Evolutionary conservation across 1,140 invertebrate genomes (phyloP), one percentile per base, ranked within the genome.

Genomic region (Saccostrea echinata): DNA sequence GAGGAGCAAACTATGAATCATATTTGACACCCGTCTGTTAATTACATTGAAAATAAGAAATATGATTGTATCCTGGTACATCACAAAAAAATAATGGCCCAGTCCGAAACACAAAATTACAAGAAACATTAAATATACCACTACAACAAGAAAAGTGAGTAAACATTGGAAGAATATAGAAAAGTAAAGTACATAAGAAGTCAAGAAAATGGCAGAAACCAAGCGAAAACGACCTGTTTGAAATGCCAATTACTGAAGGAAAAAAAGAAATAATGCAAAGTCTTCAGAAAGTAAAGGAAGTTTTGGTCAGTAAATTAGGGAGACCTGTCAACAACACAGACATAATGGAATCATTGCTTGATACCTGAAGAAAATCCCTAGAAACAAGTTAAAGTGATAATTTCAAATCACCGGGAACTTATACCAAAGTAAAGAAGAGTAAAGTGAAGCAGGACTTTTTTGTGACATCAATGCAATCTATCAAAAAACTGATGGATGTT

Each of bases 271-370:
- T 81, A 18, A n/a, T 81, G 24, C 30, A 81, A 18, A 81, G 27
- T 35, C 27, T 81, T 3, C 76, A 81, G 27, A 30, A 30, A 24
- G 24, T 81, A 18, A 81, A n/a, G 27, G 24, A 81, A 35, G 76
- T 81, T 81, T 27, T 81, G 6, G 27, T 81, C 16, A 81, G n/a
- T 24, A 33, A 81, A 21, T 81, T 81, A 30, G 76, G 76, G 12
- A 81, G 35, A 81, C 76, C 76, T 27, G 76, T 81, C 35, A 81
- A 81, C 35, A 30, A 81, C 27, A 35, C 30, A 35, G 35, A 81
- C 27, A 81, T 81, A 81, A 35, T 81, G 76, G 76, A 81, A 81
- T 33, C 27, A 43, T n/a, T n/a, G n/a, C n/a, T n/a, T n/a, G n/a
- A n/a, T n/a, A 21, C 4, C n/a, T 12, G 18, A 18, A 64, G 3